Base-by-base conservation (phyloP, 1,140 invertebrate genomes). In the Diorhabda elongata region DNA sequence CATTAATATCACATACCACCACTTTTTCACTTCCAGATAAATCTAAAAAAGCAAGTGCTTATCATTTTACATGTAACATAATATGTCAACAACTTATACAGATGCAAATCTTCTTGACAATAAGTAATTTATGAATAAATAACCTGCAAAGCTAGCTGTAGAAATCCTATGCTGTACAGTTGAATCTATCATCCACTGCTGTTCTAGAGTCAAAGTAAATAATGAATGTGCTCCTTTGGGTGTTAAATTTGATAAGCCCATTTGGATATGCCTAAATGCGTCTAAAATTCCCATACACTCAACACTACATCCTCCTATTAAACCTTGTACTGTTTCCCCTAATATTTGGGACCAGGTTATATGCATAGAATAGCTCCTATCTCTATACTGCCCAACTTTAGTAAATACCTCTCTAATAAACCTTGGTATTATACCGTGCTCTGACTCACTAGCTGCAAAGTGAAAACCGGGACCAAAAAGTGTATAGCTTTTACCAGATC, bases 401-500 rank as follows among this genome's bases (percentile, higher is more conserved):
- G 86, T 83, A 80, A 91, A 92, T 74, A 92, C 87, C 74, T 91
- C 88, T 63, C 88, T 84, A 4, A 92, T 82, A 76, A 91, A 91
- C 68, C 91, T 82, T 44, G 91, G 91, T 56, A 93, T 85, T 42
- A 93, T 86, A 43, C 91, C 92, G 82, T 90, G 87, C 72, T 92
- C 90, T 73, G 87, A 85, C 77, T 92, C 90, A 77, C 85, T 87
- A 70, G 86, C 85, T 42, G 87, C 86, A 74, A 85, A 88, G 75
- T 90, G 86, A 74, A 89, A 85, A 47, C 87, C 88, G 77, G 89
- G 88, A 6, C 92, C 92, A 77, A 91, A 89, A 66, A 94, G 84
- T 2, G 91, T 90, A 74, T 89, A 92, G 2, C 90, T 91, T 82
- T 94, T 94, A 3, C 92, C 92, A 73, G 88, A 89, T 9, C 87